phyloP scores from a whole-genome alignment of 2,888 invertebrate species.

The Apamea monoglypha region DNA sequence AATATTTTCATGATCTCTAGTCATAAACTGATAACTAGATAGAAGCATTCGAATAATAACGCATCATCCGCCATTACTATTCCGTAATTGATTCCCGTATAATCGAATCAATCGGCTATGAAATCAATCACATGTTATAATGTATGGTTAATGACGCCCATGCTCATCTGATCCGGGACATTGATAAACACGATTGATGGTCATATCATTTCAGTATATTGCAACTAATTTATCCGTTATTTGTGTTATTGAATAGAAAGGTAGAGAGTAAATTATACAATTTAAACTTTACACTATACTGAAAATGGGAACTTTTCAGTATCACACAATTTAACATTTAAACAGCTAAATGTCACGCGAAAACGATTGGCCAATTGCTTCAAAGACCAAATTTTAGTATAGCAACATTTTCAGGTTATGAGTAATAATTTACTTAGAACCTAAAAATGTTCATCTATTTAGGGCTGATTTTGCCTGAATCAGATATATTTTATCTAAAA shows the following conservation, averaged over 20 bases:
- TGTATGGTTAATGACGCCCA: conserved; percentile 49
- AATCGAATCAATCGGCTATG: conserved; percentile 45
- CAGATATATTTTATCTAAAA: no score
- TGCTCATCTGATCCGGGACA: conserved; percentile 47
- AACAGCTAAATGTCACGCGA: not conserved
- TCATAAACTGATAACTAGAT: not conserved
- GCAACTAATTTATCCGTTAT: conserved; percentile 29
- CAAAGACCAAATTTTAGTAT: not conserved
- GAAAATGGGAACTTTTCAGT: not conserved
- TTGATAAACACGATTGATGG: conserved; percentile 60
- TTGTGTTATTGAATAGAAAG: not conserved
- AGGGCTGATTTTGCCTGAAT: no score
- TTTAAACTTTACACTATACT: not conserved
- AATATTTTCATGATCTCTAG: not conserved
- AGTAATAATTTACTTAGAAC: not conserved
- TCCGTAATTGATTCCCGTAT: conserved; percentile 43
- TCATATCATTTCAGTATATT: conserved; percentile 24
- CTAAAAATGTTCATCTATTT: not conserved
- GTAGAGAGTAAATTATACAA: not conserved
- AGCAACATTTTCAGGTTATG: not conserved
- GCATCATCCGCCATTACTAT: conserved; percentile 7
- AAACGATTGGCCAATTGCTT: not conserved
- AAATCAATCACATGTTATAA: conserved; percentile 58
- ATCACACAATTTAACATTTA: not conserved
- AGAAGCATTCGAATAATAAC: conserved; percentile 1